Conservation (phyloP, 2,113 vertebrate species). For the Nothocercus julius region DNA sequence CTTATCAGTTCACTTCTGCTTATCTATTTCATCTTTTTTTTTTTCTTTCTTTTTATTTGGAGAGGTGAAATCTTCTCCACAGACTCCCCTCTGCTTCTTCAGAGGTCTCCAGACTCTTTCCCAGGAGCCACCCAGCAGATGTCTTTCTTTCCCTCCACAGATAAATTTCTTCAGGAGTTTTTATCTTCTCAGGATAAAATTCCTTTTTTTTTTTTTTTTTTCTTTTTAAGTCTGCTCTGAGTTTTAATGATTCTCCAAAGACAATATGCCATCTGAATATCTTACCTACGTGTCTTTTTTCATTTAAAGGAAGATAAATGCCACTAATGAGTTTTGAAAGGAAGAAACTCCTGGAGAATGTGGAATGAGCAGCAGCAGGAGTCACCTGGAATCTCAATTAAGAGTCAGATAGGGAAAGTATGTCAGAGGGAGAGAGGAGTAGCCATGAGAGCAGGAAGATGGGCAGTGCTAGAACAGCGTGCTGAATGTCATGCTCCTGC, state of each 20-base stretch:
- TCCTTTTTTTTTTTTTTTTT: not conserved
- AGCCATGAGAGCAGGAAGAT: fast-evolving
- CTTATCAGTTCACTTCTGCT: not conserved
- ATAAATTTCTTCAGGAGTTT: not conserved
- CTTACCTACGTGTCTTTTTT: slow-evolving; percentile 52
- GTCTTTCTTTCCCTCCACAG: not conserved
- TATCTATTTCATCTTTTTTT: not conserved
- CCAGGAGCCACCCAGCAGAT: not conserved
- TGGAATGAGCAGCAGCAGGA: slow-evolving; percentile 46
- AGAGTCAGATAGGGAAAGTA: fast-evolving
- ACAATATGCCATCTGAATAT: slow-evolving; percentile 55
- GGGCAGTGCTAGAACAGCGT: fast-evolving
- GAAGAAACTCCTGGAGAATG: not conserved
- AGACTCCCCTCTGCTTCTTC: not conserved
- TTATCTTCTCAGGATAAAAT: not conserved
- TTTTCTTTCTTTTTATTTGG: not conserved
- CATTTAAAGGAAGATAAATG: slow-evolving; percentile 66
- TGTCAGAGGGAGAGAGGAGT: fast-evolving
- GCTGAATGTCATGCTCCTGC: not conserved
- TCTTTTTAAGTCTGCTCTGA: not conserved
- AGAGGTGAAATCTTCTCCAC: not conserved
- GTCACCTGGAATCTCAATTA: slow-evolving; percentile 35
- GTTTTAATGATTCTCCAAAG: slow-evolving; percentile 45
- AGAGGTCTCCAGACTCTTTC: not conserved
- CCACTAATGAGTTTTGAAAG: slow-evolving; percentile 66